Percentiles rank a stretch among this genome's conserved stretches.
Evolutionary conservation across 2,113 vertebrate species (phyloP).

Genomic region (Epinephelus fuscoguttatus): DNA sequence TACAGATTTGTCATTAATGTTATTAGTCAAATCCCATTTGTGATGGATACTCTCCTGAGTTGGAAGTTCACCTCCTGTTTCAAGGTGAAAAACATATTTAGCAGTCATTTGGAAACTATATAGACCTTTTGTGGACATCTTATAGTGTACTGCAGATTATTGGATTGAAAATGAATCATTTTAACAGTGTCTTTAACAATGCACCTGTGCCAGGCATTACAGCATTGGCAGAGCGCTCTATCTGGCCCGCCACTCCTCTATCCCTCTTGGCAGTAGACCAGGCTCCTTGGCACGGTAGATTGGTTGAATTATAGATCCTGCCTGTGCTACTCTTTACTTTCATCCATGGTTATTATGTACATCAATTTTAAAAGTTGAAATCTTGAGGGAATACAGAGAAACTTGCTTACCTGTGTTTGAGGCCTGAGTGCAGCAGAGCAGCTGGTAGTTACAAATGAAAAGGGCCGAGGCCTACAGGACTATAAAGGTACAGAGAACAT

Average conservation of each 20-base stretch:
- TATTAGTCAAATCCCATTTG: conserved; percentile 60
- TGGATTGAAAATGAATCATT: conserved; percentile 79
- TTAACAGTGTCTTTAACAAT: conserved; percentile 80
- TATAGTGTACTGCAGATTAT: conserved; percentile 68
- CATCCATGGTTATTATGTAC: conserved; percentile 63
- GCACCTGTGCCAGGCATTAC: conserved; percentile 75
- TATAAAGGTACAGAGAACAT: conserved; percentile 66
- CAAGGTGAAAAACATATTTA: conserved; percentile 77
- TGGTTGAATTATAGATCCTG: conserved; percentile 68
- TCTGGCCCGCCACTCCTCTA: conserved; percentile 60
- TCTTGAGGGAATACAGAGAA: conserved; percentile 60
- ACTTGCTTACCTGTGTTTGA: conserved; percentile 69
- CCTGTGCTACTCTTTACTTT: conserved; percentile 67
- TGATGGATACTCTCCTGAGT: conserved; percentile 53
- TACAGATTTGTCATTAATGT: conserved; percentile 31
- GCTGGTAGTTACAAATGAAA: conserved; percentile 57
- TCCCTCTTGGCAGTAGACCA: conserved; percentile 67
- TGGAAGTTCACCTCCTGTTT: conserved; percentile 62
- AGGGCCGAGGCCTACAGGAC: conserved; percentile 40
- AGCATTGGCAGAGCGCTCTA: conserved; percentile 66
- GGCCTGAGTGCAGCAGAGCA: conserved; percentile 62
- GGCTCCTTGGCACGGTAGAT: conserved; percentile 68
- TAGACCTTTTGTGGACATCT: conserved; percentile 73
- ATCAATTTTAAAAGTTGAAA: conserved; percentile 63
- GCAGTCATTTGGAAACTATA: conserved; percentile 72